Conservation (phyloP, 1,140 invertebrate genomes). For the Drosophila obscura region DNA sequence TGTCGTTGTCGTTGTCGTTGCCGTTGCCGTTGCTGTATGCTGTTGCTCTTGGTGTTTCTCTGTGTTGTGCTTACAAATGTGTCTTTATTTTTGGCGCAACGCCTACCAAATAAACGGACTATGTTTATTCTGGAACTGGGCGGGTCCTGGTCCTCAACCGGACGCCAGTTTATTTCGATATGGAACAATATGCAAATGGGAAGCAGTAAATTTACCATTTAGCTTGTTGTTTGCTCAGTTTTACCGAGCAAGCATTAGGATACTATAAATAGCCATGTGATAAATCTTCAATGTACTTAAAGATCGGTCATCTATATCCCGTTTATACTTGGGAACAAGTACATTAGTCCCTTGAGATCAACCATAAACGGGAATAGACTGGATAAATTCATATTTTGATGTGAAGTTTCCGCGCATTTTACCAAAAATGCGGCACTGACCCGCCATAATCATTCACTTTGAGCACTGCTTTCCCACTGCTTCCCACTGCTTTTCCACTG, state of each 20-base stretch:
- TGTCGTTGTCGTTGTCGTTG: conserved; percentile 34
- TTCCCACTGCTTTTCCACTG: no score
- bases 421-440: no score
- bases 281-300: no score
- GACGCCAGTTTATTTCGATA: conserved; percentile 33
- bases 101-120: conserved; percentile 30
- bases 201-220: background rate
- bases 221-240: background rate
- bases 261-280: no score
- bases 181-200: background rate
- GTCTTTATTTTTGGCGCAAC: conserved; percentile 60
- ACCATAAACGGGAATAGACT: no score
- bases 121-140: conserved; percentile 1
- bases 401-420: background rate
- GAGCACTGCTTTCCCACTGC: no score
- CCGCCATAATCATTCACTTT: no score
- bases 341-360: no score
- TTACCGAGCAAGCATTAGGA: no score
- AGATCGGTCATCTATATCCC: no score
- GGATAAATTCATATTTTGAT: background rate
- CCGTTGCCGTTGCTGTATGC: conserved; percentile 12
- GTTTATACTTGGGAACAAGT: no score
- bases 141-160: background rate
- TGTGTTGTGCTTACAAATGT: conserved; percentile 46
- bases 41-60: conserved; percentile 9